Percentiles rank a stretch among this genome's conserved stretches.
These are phyloP conservation scores for Leptarthrus brevirostris DNA, from an alignment of 2,888 invertebrate genomes.

Conservation along the genomic window DNA sequence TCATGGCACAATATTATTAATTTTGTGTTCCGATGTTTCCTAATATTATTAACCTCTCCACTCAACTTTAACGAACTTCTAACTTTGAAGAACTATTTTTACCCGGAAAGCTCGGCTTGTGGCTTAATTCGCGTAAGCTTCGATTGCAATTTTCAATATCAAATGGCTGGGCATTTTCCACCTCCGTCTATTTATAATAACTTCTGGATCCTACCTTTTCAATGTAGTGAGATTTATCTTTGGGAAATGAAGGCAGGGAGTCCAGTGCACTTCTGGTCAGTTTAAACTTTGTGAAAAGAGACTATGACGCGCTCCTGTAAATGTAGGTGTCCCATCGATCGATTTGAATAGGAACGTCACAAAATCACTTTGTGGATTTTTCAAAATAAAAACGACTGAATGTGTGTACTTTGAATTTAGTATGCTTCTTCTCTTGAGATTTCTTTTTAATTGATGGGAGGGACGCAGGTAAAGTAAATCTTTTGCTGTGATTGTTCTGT, in stretches of 20 bases:
- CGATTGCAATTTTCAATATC: neutral
- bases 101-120: neutral
- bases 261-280: neutral
- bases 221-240: neutral
- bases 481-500: neutral
- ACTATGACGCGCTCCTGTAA: too few species aligned
- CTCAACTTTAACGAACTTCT: neutral
- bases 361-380: too few species aligned
- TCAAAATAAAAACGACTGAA: neutral
- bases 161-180: neutral
- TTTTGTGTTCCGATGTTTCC: too few species aligned
- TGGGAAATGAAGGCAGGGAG: neutral
- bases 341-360: too few species aligned
- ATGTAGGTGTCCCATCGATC: neutral
- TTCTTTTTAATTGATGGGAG: neutral
- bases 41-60: too few species aligned
- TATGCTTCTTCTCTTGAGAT: neutral
- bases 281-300: neutral
- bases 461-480: neutral
- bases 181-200: slow-evolving; percentile 6
- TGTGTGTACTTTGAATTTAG: neutral
- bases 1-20: slow-evolving; percentile 6
- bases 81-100: neutral
- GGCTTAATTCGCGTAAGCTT: neutral
- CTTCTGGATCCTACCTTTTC: neutral